Evolutionary conservation across 2,113 vertebrate genomes (phyloP), one percentile per base, ranked within the genome.

Genomic region (Thermophis baileyi): DNA sequence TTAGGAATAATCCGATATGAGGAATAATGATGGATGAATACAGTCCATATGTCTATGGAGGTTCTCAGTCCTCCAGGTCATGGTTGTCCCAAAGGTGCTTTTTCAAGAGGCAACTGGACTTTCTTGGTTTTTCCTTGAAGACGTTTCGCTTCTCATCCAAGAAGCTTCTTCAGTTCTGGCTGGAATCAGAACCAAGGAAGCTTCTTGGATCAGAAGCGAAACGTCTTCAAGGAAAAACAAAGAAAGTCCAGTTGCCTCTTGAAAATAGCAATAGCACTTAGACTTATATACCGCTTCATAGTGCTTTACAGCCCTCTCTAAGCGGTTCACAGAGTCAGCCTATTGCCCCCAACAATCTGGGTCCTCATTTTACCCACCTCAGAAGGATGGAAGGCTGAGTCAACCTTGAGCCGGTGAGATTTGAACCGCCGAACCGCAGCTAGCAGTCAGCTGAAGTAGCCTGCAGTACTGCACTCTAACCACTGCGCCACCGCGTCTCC

Each of bases 41-140:
- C 6, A 20, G 18, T 22, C 63, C 35, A 3, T 22, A 1, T 35
- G 63, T 69, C 30, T n/a, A n/a, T 6, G 60, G 60, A 69, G 60
- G 12, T 14, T n/a, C 63, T 69, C 30, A 0, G 0, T n/a, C 30
- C 1, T 6, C 30, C 14, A 1, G 2, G 14, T 35, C 30, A 2
- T 16, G 63, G 1, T 35, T n/a, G 30, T 18, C 63, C 63, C 63
- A 69, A 35, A 69, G 2, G 5, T 69, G 4, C 30, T 69, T 69
- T 69, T 69, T 35, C 63, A 69, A 35, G 14, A 35, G 14, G 30
- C 30, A 69, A 35, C 30, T 35, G 63, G 63, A 14, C 30, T 16
- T 69, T 16, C 30, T 30, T 60, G 7, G 25, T 60, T 60, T 60
- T 60, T 60, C 63, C 63, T 69, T 69, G 63, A 35, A 18, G 63